Evolutionary conservation across 2,888 invertebrate species (phyloP).

Genomic region (Conchocele bisecta): DNA sequence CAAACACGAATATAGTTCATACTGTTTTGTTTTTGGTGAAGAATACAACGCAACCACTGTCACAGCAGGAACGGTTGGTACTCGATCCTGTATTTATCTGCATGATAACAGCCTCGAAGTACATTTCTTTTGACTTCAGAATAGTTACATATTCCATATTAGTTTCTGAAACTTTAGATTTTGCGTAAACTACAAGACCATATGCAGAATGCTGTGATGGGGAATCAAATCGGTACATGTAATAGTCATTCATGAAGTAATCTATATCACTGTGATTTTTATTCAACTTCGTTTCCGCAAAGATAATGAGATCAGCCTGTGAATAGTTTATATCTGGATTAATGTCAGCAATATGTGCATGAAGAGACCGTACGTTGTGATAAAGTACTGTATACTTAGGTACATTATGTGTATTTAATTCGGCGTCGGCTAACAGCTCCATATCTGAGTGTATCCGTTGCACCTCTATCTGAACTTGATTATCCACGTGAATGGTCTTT

Average conservation of each 20-base stretch:
- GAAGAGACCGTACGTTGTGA: conserved; percentile 34
- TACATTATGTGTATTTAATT: no score
- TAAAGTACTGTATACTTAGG: conserved; percentile 10
- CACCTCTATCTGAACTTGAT: conserved; percentile 5
- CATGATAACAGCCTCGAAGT: neutral
- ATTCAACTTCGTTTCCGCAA: neutral
- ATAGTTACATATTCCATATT: no score
- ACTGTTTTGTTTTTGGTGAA: neutral
- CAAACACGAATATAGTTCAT: neutral
- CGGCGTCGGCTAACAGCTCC: neutral
- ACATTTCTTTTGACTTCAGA: no score
- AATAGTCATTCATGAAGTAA: neutral
- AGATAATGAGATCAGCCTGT: neutral
- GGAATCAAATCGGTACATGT: neutral
- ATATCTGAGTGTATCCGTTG: neutral
- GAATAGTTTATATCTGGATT: neutral
- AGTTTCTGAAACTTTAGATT: neutral
- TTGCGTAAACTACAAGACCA: neutral
- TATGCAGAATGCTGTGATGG: neutral
- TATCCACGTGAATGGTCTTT: conserved; percentile 4
- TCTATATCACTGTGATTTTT: neutral
- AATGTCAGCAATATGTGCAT: conserved; percentile 22
- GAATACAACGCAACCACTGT: neutral
- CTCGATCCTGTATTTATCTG: neutral
- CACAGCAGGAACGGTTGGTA: neutral